phyloP scores from a whole-genome alignment of 2,797 vertebrate species.

The Cryptoblepharus egeriae region DNA sequence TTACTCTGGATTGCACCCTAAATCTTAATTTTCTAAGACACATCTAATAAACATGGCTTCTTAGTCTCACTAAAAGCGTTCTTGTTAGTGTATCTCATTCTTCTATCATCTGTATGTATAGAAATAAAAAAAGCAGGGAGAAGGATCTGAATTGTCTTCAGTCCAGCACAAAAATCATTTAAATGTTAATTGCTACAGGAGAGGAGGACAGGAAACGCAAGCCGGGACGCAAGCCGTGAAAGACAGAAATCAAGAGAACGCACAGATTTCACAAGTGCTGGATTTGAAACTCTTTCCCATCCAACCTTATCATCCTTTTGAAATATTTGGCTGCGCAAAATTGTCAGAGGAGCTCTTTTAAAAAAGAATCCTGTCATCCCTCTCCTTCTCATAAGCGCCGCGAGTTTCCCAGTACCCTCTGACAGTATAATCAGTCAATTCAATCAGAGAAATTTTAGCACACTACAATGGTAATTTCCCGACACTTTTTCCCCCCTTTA shows the following conservation, averaged over 20 bases:
- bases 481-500: constrained; percentile 75
- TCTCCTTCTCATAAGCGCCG: constrained; percentile 69
- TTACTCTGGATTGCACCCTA: no score
- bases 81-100: neutral
- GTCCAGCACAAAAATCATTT: neutral
- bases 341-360: constrained; percentile 61
- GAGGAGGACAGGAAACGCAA: constrained; percentile 30
- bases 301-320: constrained; percentile 66
- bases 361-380: constrained; percentile 70
- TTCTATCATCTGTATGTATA: neutral
- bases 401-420: constrained; percentile 77
- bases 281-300: constrained; percentile 68
- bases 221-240: constrained; percentile 37
- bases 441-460: constrained; percentile 84
- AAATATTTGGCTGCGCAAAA: constrained; percentile 72
- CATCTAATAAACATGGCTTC: neutral
- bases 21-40: neutral
- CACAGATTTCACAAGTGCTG: constrained; percentile 49
- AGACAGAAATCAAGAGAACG: constrained; percentile 57
- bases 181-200: constrained; percentile 31
- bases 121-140: constrained; percentile 16
- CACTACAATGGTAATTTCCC: constrained; percentile 87
- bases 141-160: neutral
- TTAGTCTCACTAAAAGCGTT: neutral
- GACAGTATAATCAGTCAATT: constrained; percentile 86